These are phyloP conservation scores for Rhyzopertha dominica DNA, from an alignment of 1,140 invertebrate species.

Conservation along the genomic window DNA sequence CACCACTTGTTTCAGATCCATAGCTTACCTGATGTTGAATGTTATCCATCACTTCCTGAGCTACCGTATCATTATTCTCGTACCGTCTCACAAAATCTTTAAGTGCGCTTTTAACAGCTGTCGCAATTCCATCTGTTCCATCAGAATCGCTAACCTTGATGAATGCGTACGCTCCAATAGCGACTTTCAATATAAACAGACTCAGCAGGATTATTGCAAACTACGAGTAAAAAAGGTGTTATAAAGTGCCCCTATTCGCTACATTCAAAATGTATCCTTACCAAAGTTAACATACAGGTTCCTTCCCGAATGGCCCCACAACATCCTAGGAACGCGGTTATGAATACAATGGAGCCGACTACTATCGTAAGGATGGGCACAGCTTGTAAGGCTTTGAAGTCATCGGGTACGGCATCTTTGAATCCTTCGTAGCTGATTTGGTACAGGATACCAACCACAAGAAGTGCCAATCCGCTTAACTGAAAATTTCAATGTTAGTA, in stretches of 20 bases:
- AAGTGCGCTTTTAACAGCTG: too few relatives aligned
- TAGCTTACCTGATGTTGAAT: too few relatives aligned
- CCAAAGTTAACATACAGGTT: constrained; percentile 56
- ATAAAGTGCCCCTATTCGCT: background rate
- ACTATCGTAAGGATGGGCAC: constrained; percentile 51
- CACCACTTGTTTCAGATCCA: too few relatives aligned
- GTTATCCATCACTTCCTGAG: too few relatives aligned
- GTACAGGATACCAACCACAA: constrained; percentile 62
- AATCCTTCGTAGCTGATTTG: constrained; percentile 58
- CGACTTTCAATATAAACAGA: constrained; percentile 13
- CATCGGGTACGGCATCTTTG: constrained; percentile 56
- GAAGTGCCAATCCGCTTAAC: constrained; percentile 65
- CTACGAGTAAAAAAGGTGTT: background rate
- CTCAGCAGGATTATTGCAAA: constrained; percentile 13
- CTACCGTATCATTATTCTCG: too few relatives aligned
- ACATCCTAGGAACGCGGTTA: constrained; percentile 59
- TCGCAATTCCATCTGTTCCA: too few relatives aligned
- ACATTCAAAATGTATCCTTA: constrained; percentile 28
- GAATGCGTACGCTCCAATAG: constrained; percentile 15
- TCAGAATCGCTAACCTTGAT: constrained; percentile 14
- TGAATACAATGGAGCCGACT: constrained; percentile 53
- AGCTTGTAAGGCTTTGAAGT: constrained; percentile 27
- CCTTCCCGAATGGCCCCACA: constrained; percentile 58
- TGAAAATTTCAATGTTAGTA: too few relatives aligned
- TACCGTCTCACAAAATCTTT: too few relatives aligned